phyloP scores from a whole-genome alignment of 2,113 vertebrate genomes.

The Cebus imitator region DNA sequence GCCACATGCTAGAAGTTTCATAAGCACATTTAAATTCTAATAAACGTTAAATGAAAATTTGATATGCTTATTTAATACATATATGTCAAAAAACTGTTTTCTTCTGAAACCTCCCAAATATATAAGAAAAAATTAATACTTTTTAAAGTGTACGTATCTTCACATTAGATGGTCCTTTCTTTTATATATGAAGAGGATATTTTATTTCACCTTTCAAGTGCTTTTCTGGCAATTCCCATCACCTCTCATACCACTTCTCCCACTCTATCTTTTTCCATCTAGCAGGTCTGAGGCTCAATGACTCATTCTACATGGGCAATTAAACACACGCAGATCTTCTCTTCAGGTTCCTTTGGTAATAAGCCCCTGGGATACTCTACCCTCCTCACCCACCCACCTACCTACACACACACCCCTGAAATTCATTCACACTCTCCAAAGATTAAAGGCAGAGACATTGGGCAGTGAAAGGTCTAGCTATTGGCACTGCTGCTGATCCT shows the following conservation, averaged over 20 bases:
- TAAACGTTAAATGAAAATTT: conserved; percentile 3
- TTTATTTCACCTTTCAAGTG: conserved; percentile 11
- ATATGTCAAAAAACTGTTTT: neutral
- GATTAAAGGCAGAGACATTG: neutral
- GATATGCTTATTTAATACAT: neutral
- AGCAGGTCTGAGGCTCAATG: neutral
- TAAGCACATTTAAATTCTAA: neutral
- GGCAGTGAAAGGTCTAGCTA: neutral
- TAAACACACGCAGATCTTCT: neutral
- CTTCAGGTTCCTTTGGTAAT: neutral
- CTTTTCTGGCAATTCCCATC: neutral
- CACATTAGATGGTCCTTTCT: neutral
- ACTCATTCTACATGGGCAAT: neutral
- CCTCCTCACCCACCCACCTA: fast-evolving
- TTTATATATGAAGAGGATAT: neutral
- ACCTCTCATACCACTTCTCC: neutral
- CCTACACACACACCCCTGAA: neutral
- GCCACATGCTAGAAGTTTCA: neutral
- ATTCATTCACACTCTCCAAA: neutral
- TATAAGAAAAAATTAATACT: neutral
- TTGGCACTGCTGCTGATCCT: neutral
- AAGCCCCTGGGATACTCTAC: neutral
- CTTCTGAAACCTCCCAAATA: neutral
- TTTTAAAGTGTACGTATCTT: neutral
- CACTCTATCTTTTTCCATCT: neutral